A percentile compares a stretch with the other conserved stretches of the same genome.
These are phyloP conservation scores for Drosophila recens DNA, from an alignment of 2,888 invertebrate species.

Conservation along the genomic window DNA sequence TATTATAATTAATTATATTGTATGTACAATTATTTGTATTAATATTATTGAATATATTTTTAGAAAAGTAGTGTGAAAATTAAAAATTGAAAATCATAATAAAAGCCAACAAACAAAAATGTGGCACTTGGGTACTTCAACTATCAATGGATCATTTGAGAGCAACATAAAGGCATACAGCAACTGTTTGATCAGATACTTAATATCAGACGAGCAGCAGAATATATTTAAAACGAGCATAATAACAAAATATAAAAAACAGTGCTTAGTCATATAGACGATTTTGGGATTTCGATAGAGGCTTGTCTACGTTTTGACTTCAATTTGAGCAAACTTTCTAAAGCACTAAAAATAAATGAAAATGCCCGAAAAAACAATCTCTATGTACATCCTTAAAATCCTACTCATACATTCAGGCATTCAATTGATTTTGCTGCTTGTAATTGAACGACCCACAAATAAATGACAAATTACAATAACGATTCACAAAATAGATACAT, in stretches of 20 bases:
- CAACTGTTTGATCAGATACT: conserved; percentile 2
- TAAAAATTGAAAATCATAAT: conserved; percentile 22
- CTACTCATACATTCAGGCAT: conserved; percentile 32
- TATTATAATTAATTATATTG: conserved; percentile 74
- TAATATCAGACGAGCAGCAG: conserved; percentile 8
- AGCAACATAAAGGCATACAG: not conserved
- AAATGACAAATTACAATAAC: conserved; percentile 69
- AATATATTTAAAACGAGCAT: not conserved
- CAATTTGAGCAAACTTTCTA: conserved; percentile 40
- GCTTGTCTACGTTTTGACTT: conserved; percentile 11
- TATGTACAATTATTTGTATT: conserved; percentile 79
- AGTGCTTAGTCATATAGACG: conserved; percentile 2
- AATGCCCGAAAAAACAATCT: conserved; percentile 10
- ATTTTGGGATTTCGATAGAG: conserved; percentile 9
- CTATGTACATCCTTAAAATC: conserved; percentile 35
- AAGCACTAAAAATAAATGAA: conserved; percentile 38
- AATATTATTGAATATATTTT: conserved; percentile 76
- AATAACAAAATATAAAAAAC: not conserved
- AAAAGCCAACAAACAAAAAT: conserved; percentile 12
- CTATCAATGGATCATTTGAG: conserved; percentile 1
- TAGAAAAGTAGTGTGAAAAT: conserved; percentile 74
- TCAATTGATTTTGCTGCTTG: conserved; percentile 33
- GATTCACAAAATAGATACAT: conserved; percentile 27
- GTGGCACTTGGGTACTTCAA: conserved; percentile 4
- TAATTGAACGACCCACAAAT: conserved; percentile 26